Conservation (phyloP, 2,888 invertebrate species). For the Ganaspis brasiliensis region DNA sequence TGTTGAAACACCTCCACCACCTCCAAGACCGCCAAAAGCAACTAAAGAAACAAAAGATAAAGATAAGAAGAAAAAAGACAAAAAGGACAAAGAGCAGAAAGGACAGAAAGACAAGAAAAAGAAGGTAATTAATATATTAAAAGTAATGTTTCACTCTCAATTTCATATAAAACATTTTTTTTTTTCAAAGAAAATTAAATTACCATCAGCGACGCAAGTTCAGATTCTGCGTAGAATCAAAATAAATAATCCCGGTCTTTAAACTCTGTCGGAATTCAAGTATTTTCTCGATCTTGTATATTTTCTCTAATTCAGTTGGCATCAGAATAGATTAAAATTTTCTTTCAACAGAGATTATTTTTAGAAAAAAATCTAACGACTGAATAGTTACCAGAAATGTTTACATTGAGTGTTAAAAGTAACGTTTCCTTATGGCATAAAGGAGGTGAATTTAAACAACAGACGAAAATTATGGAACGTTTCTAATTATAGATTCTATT, state of each 20-base stretch:
- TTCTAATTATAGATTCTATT: too few species aligned
- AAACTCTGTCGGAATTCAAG: neutral
- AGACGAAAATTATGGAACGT: too few species aligned
- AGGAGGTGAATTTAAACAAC: too few species aligned
- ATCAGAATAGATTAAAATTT: neutral
- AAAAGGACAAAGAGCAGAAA: conserved; percentile 84
- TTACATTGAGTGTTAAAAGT: neutral
- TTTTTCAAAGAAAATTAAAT: too few species aligned
- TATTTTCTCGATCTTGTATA: neutral
- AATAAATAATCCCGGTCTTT: conserved; percentile 22
- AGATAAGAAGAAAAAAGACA: conserved; percentile 84
- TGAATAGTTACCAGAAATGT: neutral
- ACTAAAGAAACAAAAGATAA: conserved; percentile 88
- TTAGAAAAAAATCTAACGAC: neutral
- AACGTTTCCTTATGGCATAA: too few species aligned
- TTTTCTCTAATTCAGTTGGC: neutral
- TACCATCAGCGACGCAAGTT: too few species aligned
- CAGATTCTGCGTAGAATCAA: neutral
- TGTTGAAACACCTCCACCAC: conserved; percentile 84
- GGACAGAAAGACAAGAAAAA: conserved; percentile 82
- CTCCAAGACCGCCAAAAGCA: conserved; percentile 84
- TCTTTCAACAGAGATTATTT: neutral
- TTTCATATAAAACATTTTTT: too few species aligned
- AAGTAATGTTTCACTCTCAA: too few species aligned
- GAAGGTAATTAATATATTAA: conserved; percentile 77